These are phyloP conservation scores for Gryon sp. DNA, from an alignment of 1,140 invertebrate species.

Conservation along the genomic window DNA sequence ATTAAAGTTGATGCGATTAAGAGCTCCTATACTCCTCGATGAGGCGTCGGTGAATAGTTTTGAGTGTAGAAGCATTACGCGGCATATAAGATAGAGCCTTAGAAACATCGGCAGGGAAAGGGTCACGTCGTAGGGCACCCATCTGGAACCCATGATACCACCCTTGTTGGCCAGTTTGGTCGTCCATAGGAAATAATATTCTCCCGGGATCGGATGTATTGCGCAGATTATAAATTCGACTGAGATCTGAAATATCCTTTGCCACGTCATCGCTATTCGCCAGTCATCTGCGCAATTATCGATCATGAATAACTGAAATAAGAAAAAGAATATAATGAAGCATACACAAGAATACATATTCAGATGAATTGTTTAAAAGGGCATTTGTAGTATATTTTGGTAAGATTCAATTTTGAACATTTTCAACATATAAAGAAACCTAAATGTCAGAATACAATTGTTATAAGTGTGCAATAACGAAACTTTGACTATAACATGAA, in stretches of 20 bases:
- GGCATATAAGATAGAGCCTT: constrained; percentile 98
- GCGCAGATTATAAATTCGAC: constrained; percentile 97
- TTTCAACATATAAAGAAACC: too few species aligned
- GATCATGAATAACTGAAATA: constrained; percentile 97
- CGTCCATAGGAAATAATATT: constrained; percentile 97
- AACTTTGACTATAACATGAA: too few species aligned
- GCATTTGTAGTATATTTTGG: too few species aligned
- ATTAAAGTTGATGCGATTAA: constrained; percentile 99
- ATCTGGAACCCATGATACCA: constrained; percentile 89
- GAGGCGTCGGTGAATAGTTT: constrained; percentile 99
- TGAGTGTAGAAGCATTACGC: constrained; percentile 99
- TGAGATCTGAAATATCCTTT: constrained; percentile 94
- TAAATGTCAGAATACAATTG: too few species aligned
- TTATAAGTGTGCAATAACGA: too few species aligned
- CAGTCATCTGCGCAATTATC: constrained; percentile 99
- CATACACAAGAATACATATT: too few species aligned
- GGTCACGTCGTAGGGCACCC: constrained; percentile 96
- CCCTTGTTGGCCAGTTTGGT: constrained; percentile 96
- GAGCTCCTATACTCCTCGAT: constrained; percentile 94
- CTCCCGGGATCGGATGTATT: constrained; percentile 97
- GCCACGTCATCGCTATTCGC: constrained; percentile 99
- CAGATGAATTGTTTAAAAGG: too few species aligned
- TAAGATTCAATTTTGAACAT: too few species aligned
- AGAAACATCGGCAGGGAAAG: constrained; percentile 99
- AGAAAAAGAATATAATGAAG: too few species aligned